These are phyloP conservation scores for Leptinotarsa tumamoca DNA, from an alignment of 2,888 invertebrate species.

Conservation along the genomic window DNA sequence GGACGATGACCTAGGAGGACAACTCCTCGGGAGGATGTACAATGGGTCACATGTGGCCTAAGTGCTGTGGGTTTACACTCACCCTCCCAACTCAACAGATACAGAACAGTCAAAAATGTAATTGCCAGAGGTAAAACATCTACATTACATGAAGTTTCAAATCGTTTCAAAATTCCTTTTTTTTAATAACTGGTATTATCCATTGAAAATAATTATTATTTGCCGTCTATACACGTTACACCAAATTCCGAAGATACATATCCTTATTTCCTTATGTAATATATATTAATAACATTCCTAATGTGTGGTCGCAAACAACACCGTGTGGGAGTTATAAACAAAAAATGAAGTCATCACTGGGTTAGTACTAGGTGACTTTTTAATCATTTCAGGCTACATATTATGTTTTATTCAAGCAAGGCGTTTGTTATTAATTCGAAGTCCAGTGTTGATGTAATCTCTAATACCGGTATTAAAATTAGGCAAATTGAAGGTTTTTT, in stretches of 20 bases:
- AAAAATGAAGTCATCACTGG: conserved; percentile 17
- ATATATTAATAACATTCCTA: conserved; percentile 13
- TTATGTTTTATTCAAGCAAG: neutral
- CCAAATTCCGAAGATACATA: neutral
- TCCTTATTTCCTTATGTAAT: neutral
- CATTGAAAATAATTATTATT: no score
- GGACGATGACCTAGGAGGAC: no score
- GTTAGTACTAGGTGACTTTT: neutral
- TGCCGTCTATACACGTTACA: neutral
- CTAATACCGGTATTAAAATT: neutral
- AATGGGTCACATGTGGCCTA: no score
- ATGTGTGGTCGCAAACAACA: conserved; percentile 6
- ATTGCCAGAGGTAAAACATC: no score
- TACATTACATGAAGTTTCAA: no score
- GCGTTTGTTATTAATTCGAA: neutral
- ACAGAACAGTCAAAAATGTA: no score
- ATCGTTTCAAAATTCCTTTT: no score
- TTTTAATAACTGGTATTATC: no score
- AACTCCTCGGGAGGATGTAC: no score
- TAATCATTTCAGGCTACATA: neutral
- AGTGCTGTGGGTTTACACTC: no score
- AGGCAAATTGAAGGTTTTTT: neutral
- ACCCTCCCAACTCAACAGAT: no score
- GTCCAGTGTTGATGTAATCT: neutral
- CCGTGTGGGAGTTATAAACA: conserved; percentile 7